A percentile compares a stretch with the other conserved stretches of the same genome.
Evolutionary conservation across 2,797 vertebrate genomes (phyloP).

Genomic region (Malurus splendens): DNA sequence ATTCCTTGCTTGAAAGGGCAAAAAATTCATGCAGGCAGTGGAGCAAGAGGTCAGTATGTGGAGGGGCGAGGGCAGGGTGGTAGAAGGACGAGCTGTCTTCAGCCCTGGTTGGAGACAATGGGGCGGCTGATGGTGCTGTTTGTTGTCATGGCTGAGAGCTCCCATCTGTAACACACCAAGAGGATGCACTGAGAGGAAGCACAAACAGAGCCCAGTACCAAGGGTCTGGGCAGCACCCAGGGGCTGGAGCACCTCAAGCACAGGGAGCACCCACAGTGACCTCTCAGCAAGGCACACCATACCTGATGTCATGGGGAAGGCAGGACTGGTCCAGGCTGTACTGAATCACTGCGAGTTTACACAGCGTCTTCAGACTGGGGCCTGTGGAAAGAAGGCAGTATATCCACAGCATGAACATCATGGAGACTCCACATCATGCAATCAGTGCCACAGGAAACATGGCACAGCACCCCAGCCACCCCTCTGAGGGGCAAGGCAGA

Average conservation of each 20-base stretch:
- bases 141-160: constrained; percentile 97
- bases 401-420: not conserved
- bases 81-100: constrained; percentile 25
- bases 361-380: constrained; percentile 97
- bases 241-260: not conserved
- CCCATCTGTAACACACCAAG: constrained; percentile 78
- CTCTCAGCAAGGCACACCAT: not conserved
- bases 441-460: not conserved
- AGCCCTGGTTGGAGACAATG: constrained; percentile 95
- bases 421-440: not conserved
- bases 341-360: constrained; percentile 97
- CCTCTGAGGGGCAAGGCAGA: not conserved
- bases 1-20: constrained; percentile 45
- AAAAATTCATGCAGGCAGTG: constrained; percentile 58
- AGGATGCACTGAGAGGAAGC: not conserved
- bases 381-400: constrained; percentile 59
- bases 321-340: constrained; percentile 95
- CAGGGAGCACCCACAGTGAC: not conserved
- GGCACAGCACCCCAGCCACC: not conserved
- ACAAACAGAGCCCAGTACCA: not conserved
- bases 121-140: constrained; percentile 99
- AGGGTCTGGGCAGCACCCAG: not conserved
- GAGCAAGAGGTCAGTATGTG: constrained; percentile 38
- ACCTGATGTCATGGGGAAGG: constrained; percentile 98
- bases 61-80: constrained; percentile 22